These are phyloP conservation scores for Eclectus roratus DNA, from an alignment of 2,113 vertebrate species.

Conservation along the genomic window DNA sequence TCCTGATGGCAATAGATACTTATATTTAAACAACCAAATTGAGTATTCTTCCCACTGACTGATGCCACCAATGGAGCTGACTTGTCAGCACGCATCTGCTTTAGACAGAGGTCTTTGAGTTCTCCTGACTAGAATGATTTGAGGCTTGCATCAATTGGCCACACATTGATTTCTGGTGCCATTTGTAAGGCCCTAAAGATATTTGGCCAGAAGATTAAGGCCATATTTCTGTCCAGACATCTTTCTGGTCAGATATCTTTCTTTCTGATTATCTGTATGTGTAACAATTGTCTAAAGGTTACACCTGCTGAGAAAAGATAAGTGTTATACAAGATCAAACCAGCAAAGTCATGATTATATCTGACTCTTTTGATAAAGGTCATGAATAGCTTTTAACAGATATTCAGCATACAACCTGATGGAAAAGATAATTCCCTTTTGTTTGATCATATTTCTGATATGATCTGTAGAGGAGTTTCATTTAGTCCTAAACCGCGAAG, in stretches of 20 bases:
- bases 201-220: not conserved
- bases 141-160: not conserved
- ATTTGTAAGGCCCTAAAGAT: not conserved
- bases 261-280: not conserved
- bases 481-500: not conserved
- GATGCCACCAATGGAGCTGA: not conserved
- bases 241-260: not conserved
- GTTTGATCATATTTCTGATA: not conserved
- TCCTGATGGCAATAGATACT: not conserved
- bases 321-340: not conserved
- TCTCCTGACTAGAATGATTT: not conserved
- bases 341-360: not conserved
- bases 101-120: not conserved
- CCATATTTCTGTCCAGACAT: not conserved
- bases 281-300: not conserved
- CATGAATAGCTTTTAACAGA: not conserved
- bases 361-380: not conserved
- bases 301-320: constrained; percentile 12
- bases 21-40: not conserved
- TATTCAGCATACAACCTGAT: not conserved
- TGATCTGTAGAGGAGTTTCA: not conserved
- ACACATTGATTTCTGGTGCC: not conserved
- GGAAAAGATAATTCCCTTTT: not conserved
- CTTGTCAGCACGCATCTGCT: not conserved
- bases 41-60: not conserved